phyloP scores from a whole-genome alignment of 2,113 vertebrate species.

The Caranx ignobilis region DNA sequence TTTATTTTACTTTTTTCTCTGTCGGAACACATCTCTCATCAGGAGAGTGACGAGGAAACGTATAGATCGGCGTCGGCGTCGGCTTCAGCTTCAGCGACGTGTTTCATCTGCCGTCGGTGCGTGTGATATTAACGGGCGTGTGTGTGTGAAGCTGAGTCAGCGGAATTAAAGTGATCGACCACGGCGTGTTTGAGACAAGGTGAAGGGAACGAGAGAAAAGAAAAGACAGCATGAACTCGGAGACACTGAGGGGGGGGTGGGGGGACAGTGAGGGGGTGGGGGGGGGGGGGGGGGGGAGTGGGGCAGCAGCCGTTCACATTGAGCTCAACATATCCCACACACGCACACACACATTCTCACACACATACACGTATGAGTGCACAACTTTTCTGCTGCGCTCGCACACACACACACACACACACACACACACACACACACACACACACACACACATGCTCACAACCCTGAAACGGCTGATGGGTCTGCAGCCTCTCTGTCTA shows the following conservation, averaged over 20 bases:
- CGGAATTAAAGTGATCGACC: neutral
- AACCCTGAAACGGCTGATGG: constrained; percentile 70
- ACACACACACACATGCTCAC: constrained; percentile 29
- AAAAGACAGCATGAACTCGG: constrained; percentile 71
- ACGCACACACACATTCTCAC: constrained; percentile 27
- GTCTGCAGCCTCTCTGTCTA: constrained; percentile 58
- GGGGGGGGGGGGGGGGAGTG: constrained; percentile 48
- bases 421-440: constrained; percentile 40
- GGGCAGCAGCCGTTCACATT: constrained; percentile 71
- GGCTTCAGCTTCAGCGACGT: neutral
- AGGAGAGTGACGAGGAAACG: neutral
- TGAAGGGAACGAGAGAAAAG: constrained; percentile 85
- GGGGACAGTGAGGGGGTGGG: too few species aligned
- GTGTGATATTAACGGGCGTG: neutral
- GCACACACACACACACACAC: constrained; percentile 48
- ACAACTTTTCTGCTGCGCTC: constrained; percentile 41
- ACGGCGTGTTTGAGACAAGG: constrained; percentile 90
- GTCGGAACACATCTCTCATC: neutral
- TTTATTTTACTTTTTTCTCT: too few species aligned
- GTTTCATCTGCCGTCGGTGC: neutral
- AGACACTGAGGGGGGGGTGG: constrained; percentile 76
- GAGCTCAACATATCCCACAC: constrained; percentile 56
- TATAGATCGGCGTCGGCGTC: neutral
- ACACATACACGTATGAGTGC: constrained; percentile 54
- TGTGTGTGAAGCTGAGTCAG: neutral